These are phyloP conservation scores for Parthenolecanium corni DNA, from an alignment of 2,888 invertebrate species.

Conservation along the genomic window DNA sequence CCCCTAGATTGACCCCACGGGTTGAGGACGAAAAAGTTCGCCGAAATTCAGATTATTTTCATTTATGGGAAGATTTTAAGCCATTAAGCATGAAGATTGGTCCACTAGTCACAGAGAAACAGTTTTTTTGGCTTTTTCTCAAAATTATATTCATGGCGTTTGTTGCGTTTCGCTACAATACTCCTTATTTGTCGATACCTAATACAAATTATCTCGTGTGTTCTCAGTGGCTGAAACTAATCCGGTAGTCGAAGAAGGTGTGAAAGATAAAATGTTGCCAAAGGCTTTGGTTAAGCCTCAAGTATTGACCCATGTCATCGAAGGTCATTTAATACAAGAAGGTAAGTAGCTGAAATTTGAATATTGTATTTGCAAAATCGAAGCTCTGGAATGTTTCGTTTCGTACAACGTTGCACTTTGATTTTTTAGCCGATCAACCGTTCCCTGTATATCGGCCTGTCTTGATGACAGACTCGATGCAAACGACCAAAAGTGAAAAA, in stretches of 20 bases:
- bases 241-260: slow-evolving; percentile 28
- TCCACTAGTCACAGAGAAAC: too few species aligned
- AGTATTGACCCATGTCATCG: slow-evolving; percentile 89
- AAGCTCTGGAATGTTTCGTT: background rate
- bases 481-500: slow-evolving; percentile 37
- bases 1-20: too few species aligned
- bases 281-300: slow-evolving; percentile 76
- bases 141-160: too few species aligned
- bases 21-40: too few species aligned
- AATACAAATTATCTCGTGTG: too few species aligned
- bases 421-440: slow-evolving; percentile 60
- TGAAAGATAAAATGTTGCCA: slow-evolving; percentile 35
- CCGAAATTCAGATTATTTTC: too few species aligned
- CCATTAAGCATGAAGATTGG: too few species aligned
- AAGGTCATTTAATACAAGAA: slow-evolving; percentile 93
- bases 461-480: slow-evolving; percentile 42
- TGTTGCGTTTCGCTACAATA: too few species aligned
- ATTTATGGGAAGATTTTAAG: too few species aligned
- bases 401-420: too few species aligned
- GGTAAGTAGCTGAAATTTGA: slow-evolving; percentile 40
- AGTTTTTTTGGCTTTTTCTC: too few species aligned
- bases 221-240: background rate
- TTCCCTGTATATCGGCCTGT: slow-evolving; percentile 63
- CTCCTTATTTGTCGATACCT: too few species aligned
- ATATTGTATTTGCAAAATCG: background rate